Percentiles rank a stretch among this genome's conserved stretches.
Conservation (phyloP, 2,888 invertebrate genomes). For the Anarsia innoxiella region DNA sequence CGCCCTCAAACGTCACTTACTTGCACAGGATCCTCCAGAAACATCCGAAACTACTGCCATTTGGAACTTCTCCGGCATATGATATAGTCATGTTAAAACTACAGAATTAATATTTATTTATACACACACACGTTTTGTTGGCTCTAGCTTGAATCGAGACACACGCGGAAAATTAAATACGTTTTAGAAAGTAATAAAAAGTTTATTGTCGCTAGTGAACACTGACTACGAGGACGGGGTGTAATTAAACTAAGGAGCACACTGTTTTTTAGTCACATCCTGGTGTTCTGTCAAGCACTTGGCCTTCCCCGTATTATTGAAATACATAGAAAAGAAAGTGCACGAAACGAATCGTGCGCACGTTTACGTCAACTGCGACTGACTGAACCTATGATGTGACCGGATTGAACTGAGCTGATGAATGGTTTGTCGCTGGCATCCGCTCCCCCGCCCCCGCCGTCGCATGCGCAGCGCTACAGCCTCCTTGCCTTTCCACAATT, state of each 20-base stretch:
- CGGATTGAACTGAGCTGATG: neutral
- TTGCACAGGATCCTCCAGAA: constrained; percentile 93
- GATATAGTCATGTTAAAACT: constrained; percentile 86
- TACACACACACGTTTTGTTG: constrained; percentile 67
- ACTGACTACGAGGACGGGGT: constrained; percentile 56
- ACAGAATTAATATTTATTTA: constrained; percentile 63
- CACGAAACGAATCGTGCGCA: constrained; percentile 47
- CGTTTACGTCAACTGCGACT: constrained; percentile 49
- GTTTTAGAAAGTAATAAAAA: constrained; percentile 69
- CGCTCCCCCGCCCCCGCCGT: constrained; percentile 34
- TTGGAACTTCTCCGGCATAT: constrained; percentile 92
- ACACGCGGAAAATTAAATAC: constrained; percentile 70
- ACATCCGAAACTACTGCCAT: constrained; percentile 94
- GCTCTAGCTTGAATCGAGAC: constrained; percentile 59
- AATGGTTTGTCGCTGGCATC: constrained; percentile 32
- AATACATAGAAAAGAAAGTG: constrained; percentile 39
- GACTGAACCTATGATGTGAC: constrained; percentile 22
- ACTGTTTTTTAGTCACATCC: constrained; percentile 65
- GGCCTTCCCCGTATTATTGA: constrained; percentile 46
- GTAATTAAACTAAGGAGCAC: constrained; percentile 44
- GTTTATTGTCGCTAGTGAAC: constrained; percentile 50
- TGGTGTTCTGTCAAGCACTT: constrained; percentile 55
- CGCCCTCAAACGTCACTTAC: constrained; percentile 72
- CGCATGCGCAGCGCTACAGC: constrained; percentile 22
- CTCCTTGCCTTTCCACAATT: too few relatives aligned